A percentile compares a stretch with the other conserved stretches of the same genome.
Conservation (phyloP, 1,140 invertebrate genomes). For the Polypedilum vanderplanki region DNA sequence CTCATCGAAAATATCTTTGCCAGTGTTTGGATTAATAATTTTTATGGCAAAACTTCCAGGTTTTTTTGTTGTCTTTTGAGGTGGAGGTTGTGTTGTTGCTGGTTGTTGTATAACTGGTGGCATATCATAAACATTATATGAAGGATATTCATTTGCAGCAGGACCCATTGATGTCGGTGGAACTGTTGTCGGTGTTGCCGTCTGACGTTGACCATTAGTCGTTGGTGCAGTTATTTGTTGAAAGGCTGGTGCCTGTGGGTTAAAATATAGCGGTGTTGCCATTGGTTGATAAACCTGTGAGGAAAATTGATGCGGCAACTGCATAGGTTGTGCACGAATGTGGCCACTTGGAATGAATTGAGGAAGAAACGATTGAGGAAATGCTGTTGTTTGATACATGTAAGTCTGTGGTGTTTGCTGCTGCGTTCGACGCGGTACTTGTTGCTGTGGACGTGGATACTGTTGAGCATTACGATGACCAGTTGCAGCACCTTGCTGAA, state of each 20-base stretch:
- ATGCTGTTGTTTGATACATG: not conserved
- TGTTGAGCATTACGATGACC: not conserved
- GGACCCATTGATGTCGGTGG: not conserved
- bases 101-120: not conserved
- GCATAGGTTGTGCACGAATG: not conserved
- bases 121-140: not conserved
- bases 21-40: conserved; percentile 20
- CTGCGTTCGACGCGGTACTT: not conserved
- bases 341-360: conserved; percentile 2
- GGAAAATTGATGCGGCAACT: not conserved
- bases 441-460: not conserved
- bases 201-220: conserved; percentile 12
- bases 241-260: not conserved
- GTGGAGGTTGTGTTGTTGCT: not conserved
- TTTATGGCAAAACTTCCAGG: not conserved
- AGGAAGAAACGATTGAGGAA: not conserved
- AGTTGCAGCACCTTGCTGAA: not conserved
- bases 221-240: not conserved
- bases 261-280: not conserved
- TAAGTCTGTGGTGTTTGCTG: not conserved
- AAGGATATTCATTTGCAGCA: not conserved
- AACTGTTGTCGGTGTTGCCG: not conserved
- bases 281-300: not conserved
- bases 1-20: conserved; percentile 10
- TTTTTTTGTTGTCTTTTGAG: not conserved